A percentile compares a stretch with the other conserved stretches of the same genome.
These are phyloP conservation scores for Pseudochromis fuscus DNA, from an alignment of 2,797 vertebrate species.

Conservation along the genomic window DNA sequence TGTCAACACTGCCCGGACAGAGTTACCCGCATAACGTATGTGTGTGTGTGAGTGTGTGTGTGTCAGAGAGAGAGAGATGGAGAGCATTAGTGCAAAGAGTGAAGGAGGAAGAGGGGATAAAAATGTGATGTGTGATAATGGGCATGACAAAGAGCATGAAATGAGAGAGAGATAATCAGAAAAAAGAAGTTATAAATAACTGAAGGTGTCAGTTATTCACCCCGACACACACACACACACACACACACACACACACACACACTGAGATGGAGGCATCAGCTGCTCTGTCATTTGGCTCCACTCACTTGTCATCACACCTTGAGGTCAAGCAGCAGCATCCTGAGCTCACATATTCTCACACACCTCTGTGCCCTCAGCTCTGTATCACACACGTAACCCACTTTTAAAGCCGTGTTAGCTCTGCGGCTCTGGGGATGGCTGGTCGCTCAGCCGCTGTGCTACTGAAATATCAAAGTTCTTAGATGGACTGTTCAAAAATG, in stretches of 20 bases:
- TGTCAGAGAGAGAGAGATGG: not conserved
- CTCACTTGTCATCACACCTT: conserved; percentile 72
- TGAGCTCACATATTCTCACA: conserved; percentile 32
- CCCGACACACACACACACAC: conserved; percentile 39
- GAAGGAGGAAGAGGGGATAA: conserved; percentile 36
- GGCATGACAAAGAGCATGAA: conserved; percentile 35
- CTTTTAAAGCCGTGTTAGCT: not conserved
- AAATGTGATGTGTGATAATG: conserved; percentile 52
- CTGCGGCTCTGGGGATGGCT: not conserved
- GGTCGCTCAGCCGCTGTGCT: not conserved
- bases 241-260: conserved; percentile 36
- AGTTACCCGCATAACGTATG: conserved; percentile 32
- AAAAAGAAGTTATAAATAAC: conserved; percentile 70
- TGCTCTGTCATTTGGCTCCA: conserved; percentile 66
- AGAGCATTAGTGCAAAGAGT: conserved; percentile 34
- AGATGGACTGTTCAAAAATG: not conserved
- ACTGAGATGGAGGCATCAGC: conserved; percentile 58
- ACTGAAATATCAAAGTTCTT: not conserved
- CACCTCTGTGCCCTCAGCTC: conserved; percentile 8
- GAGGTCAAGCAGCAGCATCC: conserved; percentile 76
- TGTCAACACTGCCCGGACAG: conserved; percentile 59
- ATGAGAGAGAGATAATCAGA: conserved; percentile 50
- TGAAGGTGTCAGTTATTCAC: conserved; percentile 47
- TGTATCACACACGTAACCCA: not conserved
- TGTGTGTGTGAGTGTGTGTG: conserved; percentile 10